Evolutionary conservation across 2,797 vertebrate species (phyloP).

Genomic region (Hippoglossus hippoglossus): DNA sequence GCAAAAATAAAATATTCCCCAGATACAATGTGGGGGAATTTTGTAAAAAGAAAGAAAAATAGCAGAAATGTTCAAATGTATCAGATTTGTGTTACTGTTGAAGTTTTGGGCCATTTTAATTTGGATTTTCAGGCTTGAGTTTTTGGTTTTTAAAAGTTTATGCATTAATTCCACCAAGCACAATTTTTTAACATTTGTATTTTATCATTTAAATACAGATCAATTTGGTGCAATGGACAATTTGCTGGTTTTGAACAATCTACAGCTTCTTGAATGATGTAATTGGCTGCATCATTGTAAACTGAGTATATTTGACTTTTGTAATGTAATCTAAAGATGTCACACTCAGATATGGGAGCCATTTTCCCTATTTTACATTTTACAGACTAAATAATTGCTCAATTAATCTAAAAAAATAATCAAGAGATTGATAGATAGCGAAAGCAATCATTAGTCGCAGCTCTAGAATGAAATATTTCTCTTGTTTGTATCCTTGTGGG

Average conservation of each 20-base stretch:
- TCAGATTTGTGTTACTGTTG: background rate
- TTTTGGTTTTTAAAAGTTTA: too few species aligned
- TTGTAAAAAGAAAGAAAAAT: background rate
- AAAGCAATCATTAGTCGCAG: constrained; percentile 9
- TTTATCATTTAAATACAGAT: too few species aligned
- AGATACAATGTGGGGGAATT: background rate
- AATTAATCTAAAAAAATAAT: background rate
- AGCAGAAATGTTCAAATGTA: background rate
- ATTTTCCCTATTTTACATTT: background rate
- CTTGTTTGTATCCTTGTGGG: constrained; percentile 49
- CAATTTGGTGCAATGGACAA: too few species aligned
- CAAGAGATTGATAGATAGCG: background rate
- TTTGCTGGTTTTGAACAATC: too few species aligned
- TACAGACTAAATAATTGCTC: background rate
- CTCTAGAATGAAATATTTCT: background rate
- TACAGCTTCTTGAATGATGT: background rate
- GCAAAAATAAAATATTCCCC: background rate
- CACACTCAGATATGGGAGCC: too few species aligned
- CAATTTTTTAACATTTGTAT: too few species aligned
- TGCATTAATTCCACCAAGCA: too few species aligned
- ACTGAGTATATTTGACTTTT: background rate
- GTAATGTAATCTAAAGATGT: background rate
- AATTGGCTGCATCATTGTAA: background rate
- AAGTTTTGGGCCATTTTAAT: background rate
- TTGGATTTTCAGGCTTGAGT: too few species aligned